A percentile compares a stretch with the other conserved stretches of the same genome.
Evolutionary conservation across 2,113 vertebrate genomes (phyloP).

Genomic region (Trinectes maculatus): DNA sequence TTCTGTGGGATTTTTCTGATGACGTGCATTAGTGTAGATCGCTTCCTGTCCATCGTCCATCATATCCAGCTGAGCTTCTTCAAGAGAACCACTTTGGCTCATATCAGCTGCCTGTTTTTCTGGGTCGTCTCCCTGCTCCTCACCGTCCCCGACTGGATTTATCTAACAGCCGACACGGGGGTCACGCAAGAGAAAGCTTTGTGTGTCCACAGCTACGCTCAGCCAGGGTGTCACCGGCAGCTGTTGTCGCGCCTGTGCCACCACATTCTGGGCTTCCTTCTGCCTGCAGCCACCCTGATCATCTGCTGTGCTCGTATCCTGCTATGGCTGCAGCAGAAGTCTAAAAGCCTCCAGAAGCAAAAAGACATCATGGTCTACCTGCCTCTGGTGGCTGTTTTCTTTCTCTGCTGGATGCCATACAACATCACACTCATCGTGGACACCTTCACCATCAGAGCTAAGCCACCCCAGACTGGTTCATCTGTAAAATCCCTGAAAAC

Average conservation of each 20-base stretch:
- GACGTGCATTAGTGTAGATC: constrained; percentile 80
- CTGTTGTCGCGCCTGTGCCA: constrained; percentile 64
- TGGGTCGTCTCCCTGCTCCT: constrained; percentile 81
- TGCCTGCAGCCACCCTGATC: constrained; percentile 72
- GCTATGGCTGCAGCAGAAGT: constrained; percentile 44
- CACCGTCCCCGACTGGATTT: constrained; percentile 78
- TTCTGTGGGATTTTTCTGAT: constrained; percentile 84
- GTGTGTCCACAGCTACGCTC: constrained; percentile 66
- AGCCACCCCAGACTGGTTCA: not conserved
- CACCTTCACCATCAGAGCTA: constrained; percentile 49
- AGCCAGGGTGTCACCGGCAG: constrained; percentile 14
- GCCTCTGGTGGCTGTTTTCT: constrained; percentile 78
- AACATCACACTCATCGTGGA: constrained; percentile 82
- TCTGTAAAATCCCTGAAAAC: constrained; percentile 24
- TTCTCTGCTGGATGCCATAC: constrained; percentile 87
- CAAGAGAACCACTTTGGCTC: constrained; percentile 27
- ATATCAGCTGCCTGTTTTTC: constrained; percentile 66
- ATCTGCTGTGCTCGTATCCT: constrained; percentile 76
- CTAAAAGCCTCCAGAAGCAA: constrained; percentile 64
- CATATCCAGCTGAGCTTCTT: constrained; percentile 71
- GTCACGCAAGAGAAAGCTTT: not conserved
- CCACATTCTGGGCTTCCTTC: constrained; percentile 78
- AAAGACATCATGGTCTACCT: constrained; percentile 72
- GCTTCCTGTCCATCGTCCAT: constrained; percentile 77
- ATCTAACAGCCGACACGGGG: not conserved